Percentiles rank a stretch among this genome's conserved stretches.
Evolutionary conservation across 2,797 vertebrate genomes (phyloP).

Genomic region (Vespertilio murinus): DNA sequence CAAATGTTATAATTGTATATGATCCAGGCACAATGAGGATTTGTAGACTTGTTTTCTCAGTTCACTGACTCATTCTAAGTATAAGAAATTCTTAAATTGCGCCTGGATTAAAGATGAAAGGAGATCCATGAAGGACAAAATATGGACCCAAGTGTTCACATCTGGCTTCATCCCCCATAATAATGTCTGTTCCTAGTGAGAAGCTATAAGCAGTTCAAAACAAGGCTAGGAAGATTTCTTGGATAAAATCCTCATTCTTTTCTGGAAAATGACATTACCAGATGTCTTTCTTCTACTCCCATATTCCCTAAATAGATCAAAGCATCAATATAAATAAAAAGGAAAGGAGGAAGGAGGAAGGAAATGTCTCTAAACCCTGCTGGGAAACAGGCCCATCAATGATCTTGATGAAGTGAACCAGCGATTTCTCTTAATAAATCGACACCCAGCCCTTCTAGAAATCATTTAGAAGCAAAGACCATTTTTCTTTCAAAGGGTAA

Average conservation of each 20-base stretch:
- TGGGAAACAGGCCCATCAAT: conserved; percentile 38
- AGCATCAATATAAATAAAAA: conserved; percentile 36
- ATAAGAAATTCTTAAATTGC: conserved; percentile 37
- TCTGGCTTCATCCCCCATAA: not conserved
- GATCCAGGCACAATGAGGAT: not conserved
- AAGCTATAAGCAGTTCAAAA: conserved; percentile 42
- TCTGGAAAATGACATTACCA: conserved; percentile 58
- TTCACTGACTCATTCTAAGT: not conserved
- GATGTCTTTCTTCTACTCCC: conserved; percentile 46
- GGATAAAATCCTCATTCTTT: conserved; percentile 41
- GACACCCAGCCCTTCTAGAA: conserved; percentile 31
- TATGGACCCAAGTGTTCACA: not conserved
- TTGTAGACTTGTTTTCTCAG: conserved; percentile 9
- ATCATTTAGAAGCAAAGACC: not conserved
- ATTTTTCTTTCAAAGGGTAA: conserved; percentile 44
- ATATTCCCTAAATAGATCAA: conserved; percentile 63
- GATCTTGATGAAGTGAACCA: conserved; percentile 28
- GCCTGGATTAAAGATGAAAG: conserved; percentile 41
- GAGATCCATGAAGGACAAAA: conserved; percentile 15
- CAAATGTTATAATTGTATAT: not conserved
- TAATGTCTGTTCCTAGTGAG: not conserved
- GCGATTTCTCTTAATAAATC: conserved; percentile 47
- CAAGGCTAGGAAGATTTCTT: conserved; percentile 31
- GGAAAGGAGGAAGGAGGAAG: not conserved
- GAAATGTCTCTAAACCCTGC: not conserved